phyloP scores from a whole-genome alignment of 2,113 vertebrate species.

The Okapia johnstoni region DNA sequence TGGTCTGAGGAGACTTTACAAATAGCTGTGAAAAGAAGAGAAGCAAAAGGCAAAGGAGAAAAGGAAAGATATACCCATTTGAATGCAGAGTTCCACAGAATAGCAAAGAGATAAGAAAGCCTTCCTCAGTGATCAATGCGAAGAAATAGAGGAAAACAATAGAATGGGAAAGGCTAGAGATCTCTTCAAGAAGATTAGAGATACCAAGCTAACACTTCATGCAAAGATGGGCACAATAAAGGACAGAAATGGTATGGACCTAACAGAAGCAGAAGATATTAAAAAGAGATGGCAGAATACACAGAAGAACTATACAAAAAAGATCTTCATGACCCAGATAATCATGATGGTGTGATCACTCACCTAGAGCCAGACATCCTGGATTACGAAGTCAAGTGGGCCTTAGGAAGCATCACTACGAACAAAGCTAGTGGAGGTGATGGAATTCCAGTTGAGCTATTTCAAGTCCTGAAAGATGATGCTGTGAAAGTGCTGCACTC shows the following conservation, averaged over 20 bases:
- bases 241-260: neutral
- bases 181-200: neutral
- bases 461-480: neutral
- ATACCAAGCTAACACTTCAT: neutral
- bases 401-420: neutral
- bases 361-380: neutral
- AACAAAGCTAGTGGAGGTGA: neutral
- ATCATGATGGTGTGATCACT: neutral
- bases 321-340: neutral
- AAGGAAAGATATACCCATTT: neutral
- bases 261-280: neutral
- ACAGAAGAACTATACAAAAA: neutral
- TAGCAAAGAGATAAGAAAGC: neutral
- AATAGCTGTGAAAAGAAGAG: neutral
- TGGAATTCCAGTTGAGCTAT: neutral
- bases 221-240: neutral
- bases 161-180: neutral
- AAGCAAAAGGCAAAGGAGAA: neutral
- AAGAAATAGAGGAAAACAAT: neutral
- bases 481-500: neutral
- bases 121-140: neutral
- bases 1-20: neutral
- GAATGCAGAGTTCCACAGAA: neutral
- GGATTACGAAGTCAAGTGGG: neutral
- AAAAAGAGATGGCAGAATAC: neutral